Percentiles rank a stretch among this genome's conserved stretches.
Conservation (phyloP, 2,113 vertebrate species). For the Neodon shergylaensis region DNA sequence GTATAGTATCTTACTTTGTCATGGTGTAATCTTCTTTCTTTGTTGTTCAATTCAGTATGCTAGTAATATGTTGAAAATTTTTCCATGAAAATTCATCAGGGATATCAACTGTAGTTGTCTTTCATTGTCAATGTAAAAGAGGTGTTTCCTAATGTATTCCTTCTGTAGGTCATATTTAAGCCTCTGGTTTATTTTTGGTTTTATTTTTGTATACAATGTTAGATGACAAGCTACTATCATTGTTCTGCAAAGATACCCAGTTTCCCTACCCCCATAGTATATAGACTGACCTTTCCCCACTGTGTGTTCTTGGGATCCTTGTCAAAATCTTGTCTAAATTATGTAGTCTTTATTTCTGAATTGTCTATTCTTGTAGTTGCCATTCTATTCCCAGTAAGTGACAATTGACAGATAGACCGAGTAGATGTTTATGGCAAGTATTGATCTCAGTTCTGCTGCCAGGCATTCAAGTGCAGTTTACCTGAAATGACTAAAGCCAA, state of each 20-base stretch:
- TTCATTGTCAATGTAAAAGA: neutral
- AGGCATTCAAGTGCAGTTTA: constrained; percentile 68
- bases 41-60: neutral
- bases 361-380: neutral
- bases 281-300: neutral
- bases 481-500: constrained; percentile 75
- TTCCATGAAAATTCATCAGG: neutral
- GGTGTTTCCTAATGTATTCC: neutral
- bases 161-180: neutral
- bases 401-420: constrained; percentile 65
- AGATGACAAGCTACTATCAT: neutral
- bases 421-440: constrained; percentile 74
- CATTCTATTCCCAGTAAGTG: constrained; percentile 74
- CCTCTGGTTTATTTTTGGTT: neutral
- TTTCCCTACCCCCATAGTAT: neutral
- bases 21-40: neutral
- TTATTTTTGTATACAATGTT: neutral
- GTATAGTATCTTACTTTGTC: neutral
- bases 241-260: neutral
- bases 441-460: constrained; percentile 75
- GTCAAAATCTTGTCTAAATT: neutral
- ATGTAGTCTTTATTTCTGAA: neutral
- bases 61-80: neutral
- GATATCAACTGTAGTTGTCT: neutral
- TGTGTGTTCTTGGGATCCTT: neutral